Evolutionary conservation across 2,797 vertebrate genomes (phyloP), one percentile per base, ranked within the genome.

Genomic region (Melanotaenia trifasciata): DNA sequence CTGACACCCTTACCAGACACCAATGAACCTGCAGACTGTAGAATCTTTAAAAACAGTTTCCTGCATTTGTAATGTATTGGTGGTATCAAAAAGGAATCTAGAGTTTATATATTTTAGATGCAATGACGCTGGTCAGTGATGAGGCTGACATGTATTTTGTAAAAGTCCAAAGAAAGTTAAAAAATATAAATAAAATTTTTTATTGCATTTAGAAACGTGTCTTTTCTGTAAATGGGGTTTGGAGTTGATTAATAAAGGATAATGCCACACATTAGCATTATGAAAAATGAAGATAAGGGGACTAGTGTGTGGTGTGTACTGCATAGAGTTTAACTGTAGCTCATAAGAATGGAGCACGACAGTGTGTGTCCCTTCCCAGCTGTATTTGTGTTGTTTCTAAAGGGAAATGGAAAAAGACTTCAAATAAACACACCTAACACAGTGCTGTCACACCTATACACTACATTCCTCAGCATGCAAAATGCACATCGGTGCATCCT

Each of bases 331-430:
- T 50, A 9, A 10, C 47, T 22, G 9, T 22, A 51, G 47, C n/a
- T 51, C n/a, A 22, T 11, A 51, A 50, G 45, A 50, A 40, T 40
- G 38, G 12, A 20, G 43, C 18, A 20, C n/a, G 20, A 2, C 9
- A n/a, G 8, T 51, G 47, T 51, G 10, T 51, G 47, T 51, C 47
- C n/a, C 47, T 22, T 20, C 20, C 47, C n/a, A 87, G 89, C 84
- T 91, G 87, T 93, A 77, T 93, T 92, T 92, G 91, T 69, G 68
- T 72, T 82, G 76, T 64, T 78, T 80, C 51, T 70, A 72, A 83
- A 75, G 77, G 80, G 69, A 56, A 62, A 79, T 68, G 64, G 3
- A 20, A 22, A 24, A 51, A 10, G 1, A 11, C 47, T 22, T 51
- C 57, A 57, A 76, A 77, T 36, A 65, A 81, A 64, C 62, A 67